Evolutionary conservation across 2,797 vertebrate genomes (phyloP), one percentile per base, ranked within the genome.

Genomic region (Caiman crocodilus): DNA sequence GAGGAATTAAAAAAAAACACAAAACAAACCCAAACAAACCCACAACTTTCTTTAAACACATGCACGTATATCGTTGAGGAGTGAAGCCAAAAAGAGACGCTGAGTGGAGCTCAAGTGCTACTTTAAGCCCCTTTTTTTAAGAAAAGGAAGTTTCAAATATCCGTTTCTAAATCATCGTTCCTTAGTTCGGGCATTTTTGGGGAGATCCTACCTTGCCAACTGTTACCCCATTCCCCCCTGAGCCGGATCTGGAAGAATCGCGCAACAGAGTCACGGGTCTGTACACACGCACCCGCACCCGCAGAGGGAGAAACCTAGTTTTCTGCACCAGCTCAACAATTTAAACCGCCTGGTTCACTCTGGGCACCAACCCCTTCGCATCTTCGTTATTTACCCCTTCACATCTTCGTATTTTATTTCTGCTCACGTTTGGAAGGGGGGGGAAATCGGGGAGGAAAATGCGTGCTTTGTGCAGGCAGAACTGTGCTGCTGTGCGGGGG

Each of bases 71-170:
- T 57, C 60, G 71, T 78, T 11, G 89, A 97, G 85, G 76, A 96
- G 96, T 91, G 63, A 91, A 95, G 71, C 94, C 94, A 78, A 89
- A 82, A 92, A 87, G 94, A 90, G 90, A 94, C 95, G 74, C 97
- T 77, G 73, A 95, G 97, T 96, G 96, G 93, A 97, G 95, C 96
- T 96, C 95, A 95, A 86, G 92, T 23, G 91, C 97, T 95, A 69
- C 91, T 90, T 93, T 76, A 92, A 95, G 84, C 59, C 77, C 80
- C 30, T 74, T 3, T 86, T 93, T 93, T 95, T n/a, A 94, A 93
- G 84, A 10, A 67, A 90, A 96, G 95, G 94, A 95, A 93, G 85
- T 95, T 95, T 97, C 93, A 90, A 88, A 89, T 91, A 95, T 82
- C 93, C 93, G 84, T 94, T 88, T 94, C 90, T 10, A 97, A 97